A percentile compares a stretch with the other conserved stretches of the same genome.
Conservation (phyloP, 2,113 vertebrate species). For the Camelus dromedarius region DNA sequence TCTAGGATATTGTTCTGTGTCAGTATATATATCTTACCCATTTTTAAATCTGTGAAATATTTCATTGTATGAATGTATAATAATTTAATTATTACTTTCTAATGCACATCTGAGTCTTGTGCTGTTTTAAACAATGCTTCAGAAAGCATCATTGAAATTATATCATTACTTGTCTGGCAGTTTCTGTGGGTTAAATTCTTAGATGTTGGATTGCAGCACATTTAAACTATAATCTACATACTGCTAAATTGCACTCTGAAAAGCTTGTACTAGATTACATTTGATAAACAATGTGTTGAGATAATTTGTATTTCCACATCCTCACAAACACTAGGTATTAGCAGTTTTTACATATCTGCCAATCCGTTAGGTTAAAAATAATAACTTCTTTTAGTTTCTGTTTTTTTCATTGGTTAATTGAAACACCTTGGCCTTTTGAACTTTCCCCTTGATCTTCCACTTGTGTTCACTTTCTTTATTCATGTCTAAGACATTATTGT, state of each 20-base stretch:
- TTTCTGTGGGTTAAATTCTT: not conserved
- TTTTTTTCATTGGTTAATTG: not conserved
- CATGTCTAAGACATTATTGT: not conserved
- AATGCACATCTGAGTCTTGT: not conserved
- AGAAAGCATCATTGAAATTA: constrained; percentile 23
- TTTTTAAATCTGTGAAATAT: not conserved
- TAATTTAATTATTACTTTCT: not conserved
- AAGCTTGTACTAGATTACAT: not conserved
- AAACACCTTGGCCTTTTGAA: not conserved
- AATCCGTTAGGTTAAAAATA: not conserved
- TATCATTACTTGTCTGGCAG: not conserved
- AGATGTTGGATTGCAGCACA: not conserved
- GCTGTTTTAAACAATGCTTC: not conserved
- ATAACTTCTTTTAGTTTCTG: not conserved
- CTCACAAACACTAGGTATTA: not conserved
- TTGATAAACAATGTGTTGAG: not conserved
- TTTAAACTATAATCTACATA: constrained; percentile 10
- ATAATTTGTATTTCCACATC: not conserved
- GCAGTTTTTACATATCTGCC: not conserved
- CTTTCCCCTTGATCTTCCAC: not conserved
- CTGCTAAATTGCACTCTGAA: not conserved
- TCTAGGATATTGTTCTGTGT: not conserved
- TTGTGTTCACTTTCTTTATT: constrained; percentile 25
- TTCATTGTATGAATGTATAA: not conserved
- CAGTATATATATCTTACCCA: not conserved